Evolutionary conservation across 2,888 invertebrate genomes (phyloP).

Genomic region (Andricus curvator): DNA sequence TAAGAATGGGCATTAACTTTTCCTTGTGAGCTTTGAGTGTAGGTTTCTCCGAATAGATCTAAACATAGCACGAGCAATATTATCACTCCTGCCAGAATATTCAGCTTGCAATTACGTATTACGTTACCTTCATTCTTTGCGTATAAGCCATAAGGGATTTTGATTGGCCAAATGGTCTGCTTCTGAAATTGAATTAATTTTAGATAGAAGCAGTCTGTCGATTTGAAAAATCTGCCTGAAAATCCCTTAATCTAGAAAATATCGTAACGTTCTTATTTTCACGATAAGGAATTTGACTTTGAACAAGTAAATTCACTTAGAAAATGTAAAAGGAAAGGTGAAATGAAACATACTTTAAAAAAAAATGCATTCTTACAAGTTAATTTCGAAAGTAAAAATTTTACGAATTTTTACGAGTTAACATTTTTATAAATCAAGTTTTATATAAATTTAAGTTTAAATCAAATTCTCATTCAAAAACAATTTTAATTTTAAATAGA

Average conservation of each 20-base stretch:
- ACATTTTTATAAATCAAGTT: no score
- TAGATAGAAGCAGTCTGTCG: not conserved
- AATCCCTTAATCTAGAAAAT: not conserved
- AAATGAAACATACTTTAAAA: not conserved
- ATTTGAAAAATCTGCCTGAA: not conserved
- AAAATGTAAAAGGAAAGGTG: not conserved
- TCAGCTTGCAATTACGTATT: constrained; percentile 50
- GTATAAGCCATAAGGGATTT: not conserved
- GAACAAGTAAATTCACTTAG: not conserved
- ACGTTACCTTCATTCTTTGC: not conserved
- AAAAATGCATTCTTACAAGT: no score
- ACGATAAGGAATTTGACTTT: not conserved
- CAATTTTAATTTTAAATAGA: no score
- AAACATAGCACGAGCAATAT: constrained; percentile 59
- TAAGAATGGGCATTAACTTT: not conserved
- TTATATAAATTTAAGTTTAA: no score
- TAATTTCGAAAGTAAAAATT: no score
- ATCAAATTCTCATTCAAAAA: no score
- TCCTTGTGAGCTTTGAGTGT: constrained; percentile 31
- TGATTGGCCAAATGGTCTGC: not conserved
- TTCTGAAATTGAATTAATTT: not conserved
- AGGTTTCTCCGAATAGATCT: constrained; percentile 53
- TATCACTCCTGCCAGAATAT: constrained; percentile 50
- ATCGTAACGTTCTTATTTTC: not conserved
- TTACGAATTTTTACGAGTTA: no score